Base-by-base conservation (phyloP, 2,888 invertebrate genomes). In the Xestia xanthographa region DNA sequence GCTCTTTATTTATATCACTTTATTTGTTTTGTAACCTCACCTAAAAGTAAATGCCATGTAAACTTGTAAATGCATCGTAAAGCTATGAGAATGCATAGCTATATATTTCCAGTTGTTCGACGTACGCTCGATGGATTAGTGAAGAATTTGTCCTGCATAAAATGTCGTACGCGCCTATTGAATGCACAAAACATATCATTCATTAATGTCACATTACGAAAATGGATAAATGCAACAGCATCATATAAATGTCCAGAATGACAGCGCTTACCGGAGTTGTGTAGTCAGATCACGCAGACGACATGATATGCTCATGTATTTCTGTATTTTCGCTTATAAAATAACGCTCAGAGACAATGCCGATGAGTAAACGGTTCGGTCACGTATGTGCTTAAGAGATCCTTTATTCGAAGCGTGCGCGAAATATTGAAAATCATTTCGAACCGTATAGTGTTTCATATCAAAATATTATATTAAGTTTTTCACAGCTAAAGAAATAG, bases 141-240 rank as follows among this genome's bases (percentile, higher is more conserved):
- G 66, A 50, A 80, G 79, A 82, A 88, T 88, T 88, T 86, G 86
- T 86, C 79, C 74, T 68, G 79, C 77, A 82, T 86, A 82, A 78
- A 83, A 83, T 85, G 75, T 80, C 73, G 83, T 69, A 79, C 77
- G 77, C 82, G 82, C 79, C 76, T 83, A 88, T 89, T 90, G 90
- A 91, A 92, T 93, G 86, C 90, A 88, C 87, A 91, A 91, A 86
- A 88, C 85, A 88, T 86, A 84, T 88, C 89, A 91, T 92, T 90
- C 90, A 89, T 92, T 92, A 91, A 89, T 90, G 92, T 92, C 92
- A 90, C 90, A 91, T 93, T 90, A 92, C 89, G 84, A 89, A 91
- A 91, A 92, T 91, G 90, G 88, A 92, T 91, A 89, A 86, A 90
- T 88, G 89, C 90, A 88, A 84, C 88, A 88, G 85, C 87, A 86